These are phyloP conservation scores for Clanis bilineata DNA, from an alignment of 2,888 invertebrate genomes.

Conservation along the genomic window DNA sequence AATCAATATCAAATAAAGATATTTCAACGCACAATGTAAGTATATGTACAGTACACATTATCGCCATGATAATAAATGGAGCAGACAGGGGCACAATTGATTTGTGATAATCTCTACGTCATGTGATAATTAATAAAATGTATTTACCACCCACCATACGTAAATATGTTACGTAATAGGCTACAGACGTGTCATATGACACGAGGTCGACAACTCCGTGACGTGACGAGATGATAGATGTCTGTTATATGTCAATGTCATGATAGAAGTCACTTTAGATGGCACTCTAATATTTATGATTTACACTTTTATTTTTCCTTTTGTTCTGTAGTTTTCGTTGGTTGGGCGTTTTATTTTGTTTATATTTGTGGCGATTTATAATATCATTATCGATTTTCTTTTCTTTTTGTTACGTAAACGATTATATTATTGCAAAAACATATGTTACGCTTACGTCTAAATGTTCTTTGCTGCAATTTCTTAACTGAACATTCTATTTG, in stretches of 20 bases:
- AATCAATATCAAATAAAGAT: background rate
- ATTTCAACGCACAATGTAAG: background rate
- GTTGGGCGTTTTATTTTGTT: background rate
- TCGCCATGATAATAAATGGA: background rate
- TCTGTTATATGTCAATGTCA: background rate
- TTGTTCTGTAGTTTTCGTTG: background rate
- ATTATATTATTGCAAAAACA: background rate
- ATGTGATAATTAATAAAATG: conserved; percentile 2
- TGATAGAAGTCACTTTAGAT: background rate
- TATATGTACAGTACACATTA: background rate
- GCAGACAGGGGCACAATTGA: background rate
- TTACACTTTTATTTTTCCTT: background rate
- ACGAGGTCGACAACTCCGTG: conserved; percentile 1
- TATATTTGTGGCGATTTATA: background rate
- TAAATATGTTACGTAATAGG: background rate
- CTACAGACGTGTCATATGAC: background rate
- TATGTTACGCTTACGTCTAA: background rate
- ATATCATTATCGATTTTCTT: no score
- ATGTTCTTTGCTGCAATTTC: background rate
- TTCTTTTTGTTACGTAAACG: background rate
- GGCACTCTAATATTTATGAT: background rate
- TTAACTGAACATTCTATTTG: background rate
- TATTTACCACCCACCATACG: background rate
- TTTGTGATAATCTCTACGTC: background rate
- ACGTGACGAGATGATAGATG: background rate